A percentile compares a stretch with the other conserved stretches of the same genome.
Evolutionary conservation across 1,140 invertebrate species (phyloP).

Genomic region (Drosophila novamexicana): DNA sequence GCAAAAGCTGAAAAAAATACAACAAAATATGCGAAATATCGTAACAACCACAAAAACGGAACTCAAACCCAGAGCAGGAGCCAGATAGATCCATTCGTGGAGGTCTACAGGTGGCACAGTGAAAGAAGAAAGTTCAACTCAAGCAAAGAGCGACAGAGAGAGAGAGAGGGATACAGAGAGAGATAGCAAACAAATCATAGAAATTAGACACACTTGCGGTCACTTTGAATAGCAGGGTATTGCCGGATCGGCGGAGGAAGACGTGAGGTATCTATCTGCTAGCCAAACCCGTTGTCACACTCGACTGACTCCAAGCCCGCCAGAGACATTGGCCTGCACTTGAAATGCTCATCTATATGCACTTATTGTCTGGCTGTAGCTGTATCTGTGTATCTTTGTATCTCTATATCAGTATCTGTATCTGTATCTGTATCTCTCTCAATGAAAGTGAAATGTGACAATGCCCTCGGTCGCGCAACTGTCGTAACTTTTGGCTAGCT

Average conservation of each 20-base stretch:
- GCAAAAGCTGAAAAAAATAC: slow-evolving; percentile 56
- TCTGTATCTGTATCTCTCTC: slow-evolving; percentile 14
- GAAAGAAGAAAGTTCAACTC: slow-evolving; percentile 76
- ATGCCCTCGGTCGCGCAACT: slow-evolving; percentile 56
- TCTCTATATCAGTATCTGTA: neutral
- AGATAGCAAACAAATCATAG: slow-evolving; percentile 58
- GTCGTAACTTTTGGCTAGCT: slow-evolving; percentile 14
- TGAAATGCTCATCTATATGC: slow-evolving; percentile 29
- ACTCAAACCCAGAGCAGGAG: slow-evolving; percentile 13
- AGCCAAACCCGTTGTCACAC: slow-evolving; percentile 67
- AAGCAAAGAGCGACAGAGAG: slow-evolving; percentile 1
- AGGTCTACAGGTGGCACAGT: slow-evolving; percentile 66
- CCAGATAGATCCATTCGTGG: slow-evolving; percentile 16
- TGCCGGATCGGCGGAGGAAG: neutral
- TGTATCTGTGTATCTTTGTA: neutral
- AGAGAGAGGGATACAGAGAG: slow-evolving; percentile 2
- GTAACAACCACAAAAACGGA: slow-evolving; percentile 60
- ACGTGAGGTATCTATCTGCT: slow-evolving; percentile 14
- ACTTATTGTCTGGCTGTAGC: neutral
- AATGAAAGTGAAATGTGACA: slow-evolving; percentile 81
- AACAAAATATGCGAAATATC: slow-evolving; percentile 59
- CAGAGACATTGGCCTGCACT: slow-evolving; percentile 32
- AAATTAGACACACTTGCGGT: slow-evolving; percentile 76
- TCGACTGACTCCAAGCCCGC: slow-evolving; percentile 25
- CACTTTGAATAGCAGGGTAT: slow-evolving; percentile 44